phyloP scores from a whole-genome alignment of 2,888 invertebrate species.

The Gortyna flavago region DNA sequence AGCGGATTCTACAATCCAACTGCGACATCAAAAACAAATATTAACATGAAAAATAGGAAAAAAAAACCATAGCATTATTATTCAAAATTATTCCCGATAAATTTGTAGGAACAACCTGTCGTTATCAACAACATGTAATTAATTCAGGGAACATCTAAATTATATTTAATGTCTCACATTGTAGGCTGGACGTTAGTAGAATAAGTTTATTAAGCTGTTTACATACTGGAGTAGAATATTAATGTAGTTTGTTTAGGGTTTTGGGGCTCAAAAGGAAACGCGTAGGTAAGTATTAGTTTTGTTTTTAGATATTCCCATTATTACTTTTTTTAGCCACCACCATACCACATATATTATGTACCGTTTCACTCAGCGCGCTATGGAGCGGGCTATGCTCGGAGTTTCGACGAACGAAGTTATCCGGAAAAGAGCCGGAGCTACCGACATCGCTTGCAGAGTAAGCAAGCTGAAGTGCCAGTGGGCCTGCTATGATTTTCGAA shows the following conservation, averaged over 20 bases:
- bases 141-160: constrained; percentile 49
- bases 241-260: constrained; percentile 14
- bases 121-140: constrained; percentile 42
- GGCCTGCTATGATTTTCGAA: no score
- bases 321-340: neutral
- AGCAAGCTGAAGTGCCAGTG: no score
- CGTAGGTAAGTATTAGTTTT: neutral
- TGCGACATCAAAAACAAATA: neutral
- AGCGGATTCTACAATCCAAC: no score
- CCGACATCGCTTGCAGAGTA: no score
- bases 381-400: no score
- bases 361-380: no score
- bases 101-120: constrained; percentile 23
- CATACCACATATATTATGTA: no score
- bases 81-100: constrained; percentile 17
- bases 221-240: constrained; percentile 26
- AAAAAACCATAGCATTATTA: neutral
- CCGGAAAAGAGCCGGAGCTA: no score
- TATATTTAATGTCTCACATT: constrained; percentile 42
- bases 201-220: constrained; percentile 33
- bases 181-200: constrained; percentile 9
- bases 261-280: neutral
- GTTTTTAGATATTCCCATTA: neutral
- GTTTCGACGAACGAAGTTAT: no score
- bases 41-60: neutral